Percentiles rank a stretch among this genome's conserved stretches.
Conservation (phyloP, 2,888 invertebrate genomes). For the Aporophyla lueneburgensis region DNA sequence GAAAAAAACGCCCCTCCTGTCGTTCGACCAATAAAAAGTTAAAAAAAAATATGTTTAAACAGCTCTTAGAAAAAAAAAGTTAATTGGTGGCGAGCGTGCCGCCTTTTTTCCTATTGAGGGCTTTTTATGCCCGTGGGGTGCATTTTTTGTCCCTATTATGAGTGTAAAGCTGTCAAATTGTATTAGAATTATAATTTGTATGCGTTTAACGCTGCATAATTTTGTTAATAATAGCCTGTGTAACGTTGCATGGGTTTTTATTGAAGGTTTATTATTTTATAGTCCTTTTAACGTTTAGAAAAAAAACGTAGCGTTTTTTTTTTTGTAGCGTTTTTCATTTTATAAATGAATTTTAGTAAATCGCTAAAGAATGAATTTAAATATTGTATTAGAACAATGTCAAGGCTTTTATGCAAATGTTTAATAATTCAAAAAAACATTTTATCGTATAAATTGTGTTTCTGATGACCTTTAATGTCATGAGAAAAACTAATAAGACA, state of each 20-base stretch:
- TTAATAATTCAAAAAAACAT: conserved; percentile 16
- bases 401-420: conserved; percentile 6
- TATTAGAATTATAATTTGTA: conserved; percentile 83
- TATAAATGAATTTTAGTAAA: neutral
- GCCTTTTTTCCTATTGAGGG: conserved; percentile 77
- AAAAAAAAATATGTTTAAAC: conserved; percentile 79
- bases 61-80: conserved; percentile 81
- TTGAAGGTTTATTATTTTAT: conserved; percentile 16
- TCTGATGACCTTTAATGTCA: conserved; percentile 54
- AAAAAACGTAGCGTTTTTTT: neutral
- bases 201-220: conserved; percentile 76
- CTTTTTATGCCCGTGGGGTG: conserved; percentile 80
- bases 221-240: conserved; percentile 64
- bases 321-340: too few species aligned
- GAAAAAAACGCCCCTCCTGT: conserved; percentile 85
- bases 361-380: neutral
- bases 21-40: conserved; percentile 83
- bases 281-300: neutral
- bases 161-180: conserved; percentile 78
- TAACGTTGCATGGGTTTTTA: conserved; percentile 8
- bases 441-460: conserved; percentile 2
- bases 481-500: conserved; percentile 22
- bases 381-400: neutral
- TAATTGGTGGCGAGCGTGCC: conserved; percentile 88
- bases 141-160: conserved; percentile 87